Evolutionary conservation across 2,113 vertebrate species (phyloP), one percentile per base, ranked within the genome.

Genomic region (Cebus imitator): DNA sequence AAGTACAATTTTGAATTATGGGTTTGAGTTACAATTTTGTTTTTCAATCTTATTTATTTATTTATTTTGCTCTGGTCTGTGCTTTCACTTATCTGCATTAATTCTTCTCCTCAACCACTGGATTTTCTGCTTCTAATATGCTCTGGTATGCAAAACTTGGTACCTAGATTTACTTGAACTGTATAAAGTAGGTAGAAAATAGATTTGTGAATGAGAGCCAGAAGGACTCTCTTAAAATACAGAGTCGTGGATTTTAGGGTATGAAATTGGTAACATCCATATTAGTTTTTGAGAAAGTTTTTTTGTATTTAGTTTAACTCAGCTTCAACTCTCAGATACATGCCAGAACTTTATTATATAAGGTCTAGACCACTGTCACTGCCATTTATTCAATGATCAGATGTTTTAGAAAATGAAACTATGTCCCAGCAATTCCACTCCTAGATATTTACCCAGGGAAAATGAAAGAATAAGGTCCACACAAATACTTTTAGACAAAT

Each of bases 261-360:
- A 87, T 90, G 86, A 95, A 94, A 97, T 86, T 89, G 82, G 52
- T 87, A 48, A 96, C 35, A 93, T 79, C 82, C 68, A 40, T 75
- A 68, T 40, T 90, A 68, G 43, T 93, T 95, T 89, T 8, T 89
- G 30, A 32, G 45, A 94, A 90, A 87, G 32, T 21, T 93, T 58
- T 97, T 68, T 66, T 76, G 11, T 83, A 95, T 89, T 90, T 76
- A 45, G 52, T 94, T 43, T 30, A 43, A 64, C n/a, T 91, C 40
- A 66, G 78, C 1, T 87, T 89, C 12, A 72, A n/a, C 57, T 75
- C 66, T 45, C 30, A 90, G 61, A 55, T 52, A 70, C 73, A 43
- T 95, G 48, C 45, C 43, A 72, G 11, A 32, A 1, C 45, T 90
- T 8, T 80, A 48, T 61, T 86, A 27, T 18, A 27, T 8, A 83